A percentile compares a stretch with the other conserved stretches of the same genome.
Conservation (phyloP, 2,113 vertebrate genomes). For the Caranx ignobilis region DNA sequence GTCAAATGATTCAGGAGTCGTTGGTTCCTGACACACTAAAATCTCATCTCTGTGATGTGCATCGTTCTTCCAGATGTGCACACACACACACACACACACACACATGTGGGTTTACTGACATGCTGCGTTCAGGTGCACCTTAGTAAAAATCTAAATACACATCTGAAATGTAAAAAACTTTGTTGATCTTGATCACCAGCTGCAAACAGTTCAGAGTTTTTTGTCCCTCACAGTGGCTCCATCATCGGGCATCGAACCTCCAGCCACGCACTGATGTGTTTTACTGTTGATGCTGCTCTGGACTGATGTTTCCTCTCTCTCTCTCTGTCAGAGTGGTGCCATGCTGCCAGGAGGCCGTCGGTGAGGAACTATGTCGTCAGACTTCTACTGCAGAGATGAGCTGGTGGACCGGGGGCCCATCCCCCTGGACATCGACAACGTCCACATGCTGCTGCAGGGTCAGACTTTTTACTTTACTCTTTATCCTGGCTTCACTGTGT, state of each 20-base stretch:
- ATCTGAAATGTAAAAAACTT: too few species aligned
- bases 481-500: not conserved
- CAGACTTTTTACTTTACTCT: conserved; percentile 31
- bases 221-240: too few species aligned
- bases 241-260: too few species aligned
- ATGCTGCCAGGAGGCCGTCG: conserved; percentile 57
- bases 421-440: conserved; percentile 84
- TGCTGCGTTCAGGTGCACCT: too few species aligned
- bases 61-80: not conserved
- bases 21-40: not conserved
- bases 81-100: not conserved
- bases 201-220: too few species aligned
- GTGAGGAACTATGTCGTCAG: conserved; percentile 74
- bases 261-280: too few species aligned
- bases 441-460: conserved; percentile 85
- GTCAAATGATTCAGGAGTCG: not conserved
- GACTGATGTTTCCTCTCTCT: not conserved
- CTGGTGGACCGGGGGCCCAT: conserved; percentile 63
- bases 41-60: not conserved
- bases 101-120: not conserved
- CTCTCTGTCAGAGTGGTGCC: conserved; percentile 46
- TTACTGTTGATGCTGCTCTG: not conserved
- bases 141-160: too few species aligned
- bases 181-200: not conserved
- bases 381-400: conserved; percentile 57